Conservation (phyloP, 1,140 invertebrate genomes). For the Panagrolaimus sp. region DNA sequence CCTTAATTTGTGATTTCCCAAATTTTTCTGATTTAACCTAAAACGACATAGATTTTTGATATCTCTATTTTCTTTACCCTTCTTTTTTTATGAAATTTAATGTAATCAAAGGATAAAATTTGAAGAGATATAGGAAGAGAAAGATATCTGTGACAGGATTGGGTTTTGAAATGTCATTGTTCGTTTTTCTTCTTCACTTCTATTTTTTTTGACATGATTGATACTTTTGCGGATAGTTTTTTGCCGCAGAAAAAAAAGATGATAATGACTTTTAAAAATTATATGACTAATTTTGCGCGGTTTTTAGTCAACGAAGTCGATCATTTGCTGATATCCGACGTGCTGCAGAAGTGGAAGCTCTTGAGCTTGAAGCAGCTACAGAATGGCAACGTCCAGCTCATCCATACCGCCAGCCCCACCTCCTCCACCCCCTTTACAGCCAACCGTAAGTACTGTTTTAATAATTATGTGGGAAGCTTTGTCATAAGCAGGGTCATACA, state of each 20-base stretch:
- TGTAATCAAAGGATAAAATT: no score
- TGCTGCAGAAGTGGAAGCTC: slow-evolving; percentile 18
- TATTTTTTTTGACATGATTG: neutral
- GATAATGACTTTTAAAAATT: neutral
- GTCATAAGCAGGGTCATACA: no score
- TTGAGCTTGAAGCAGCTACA: neutral
- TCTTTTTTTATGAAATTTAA: no score
- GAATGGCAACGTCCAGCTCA: slow-evolving; percentile 1
- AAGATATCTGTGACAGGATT: no score
- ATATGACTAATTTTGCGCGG: neutral
- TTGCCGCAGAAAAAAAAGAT: no score
- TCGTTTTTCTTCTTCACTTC: neutral
- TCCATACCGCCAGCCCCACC: slow-evolving; percentile 23
- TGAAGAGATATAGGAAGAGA: no score
- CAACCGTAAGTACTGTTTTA: neutral
- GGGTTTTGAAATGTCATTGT: neutral
- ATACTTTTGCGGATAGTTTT: neutral
- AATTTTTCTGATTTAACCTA: no score
- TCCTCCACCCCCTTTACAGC: slow-evolving; percentile 23
- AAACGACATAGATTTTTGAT: no score
- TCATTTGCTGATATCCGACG: slow-evolving; percentile 21
- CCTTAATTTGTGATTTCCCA: no score
- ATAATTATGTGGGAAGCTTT: no score
- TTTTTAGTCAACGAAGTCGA: slow-evolving; percentile 20
- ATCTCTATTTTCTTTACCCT: no score